Base-by-base conservation (phyloP, 2,797 vertebrate genomes). In the Babyrousa celebensis region DNA sequence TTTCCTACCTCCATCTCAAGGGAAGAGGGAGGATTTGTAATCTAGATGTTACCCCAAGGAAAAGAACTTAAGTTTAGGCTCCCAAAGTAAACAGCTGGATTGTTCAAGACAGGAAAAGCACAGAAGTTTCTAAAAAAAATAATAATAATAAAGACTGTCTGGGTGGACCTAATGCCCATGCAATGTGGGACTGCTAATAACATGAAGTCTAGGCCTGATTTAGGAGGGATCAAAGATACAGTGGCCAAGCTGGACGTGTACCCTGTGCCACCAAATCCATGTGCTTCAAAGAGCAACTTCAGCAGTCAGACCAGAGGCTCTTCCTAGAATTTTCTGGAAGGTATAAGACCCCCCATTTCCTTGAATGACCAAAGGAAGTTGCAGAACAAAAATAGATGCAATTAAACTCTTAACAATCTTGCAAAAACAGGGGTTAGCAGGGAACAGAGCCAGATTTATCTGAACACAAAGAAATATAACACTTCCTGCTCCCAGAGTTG, bases 1-100 rank as follows among this genome's bases (percentile, higher is more conserved):
- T 52, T 95, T 56, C 43, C 67, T 56, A 85, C 20, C 15, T 94
- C 43, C 12, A 8, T 80, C 11, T 75, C 43, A 75, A n/a, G 43
- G 40, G 52, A 29, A 86, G 29, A 70, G 32, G 21, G 77, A 96
- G 23, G 17, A 23, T 63, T 56, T 91, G 15, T 80, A 25, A 84
- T 2, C 40, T 29, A 14, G 18, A 63, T 65, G 2, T 60, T 80
- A 89, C 5, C 6, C 52, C 65, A 92, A 78, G 12, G 29, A 68
- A 77, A 17, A 68, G 27, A 89, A 32, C 74, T 86, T 80, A 96
- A 83, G 10, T 43, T 71, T 20, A 58, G 32, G 3, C 43, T 97
- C 11, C 56, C 54, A 84, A 77, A 90, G 58, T 27, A 95, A 65
- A 88, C 3, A 72, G 12, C 3, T 75, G 25, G n/a, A 70, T 88